A percentile compares a stretch with the other conserved stretches of the same genome.
Conservation (phyloP, 2,797 vertebrate genomes). For the Halcyon badia region DNA sequence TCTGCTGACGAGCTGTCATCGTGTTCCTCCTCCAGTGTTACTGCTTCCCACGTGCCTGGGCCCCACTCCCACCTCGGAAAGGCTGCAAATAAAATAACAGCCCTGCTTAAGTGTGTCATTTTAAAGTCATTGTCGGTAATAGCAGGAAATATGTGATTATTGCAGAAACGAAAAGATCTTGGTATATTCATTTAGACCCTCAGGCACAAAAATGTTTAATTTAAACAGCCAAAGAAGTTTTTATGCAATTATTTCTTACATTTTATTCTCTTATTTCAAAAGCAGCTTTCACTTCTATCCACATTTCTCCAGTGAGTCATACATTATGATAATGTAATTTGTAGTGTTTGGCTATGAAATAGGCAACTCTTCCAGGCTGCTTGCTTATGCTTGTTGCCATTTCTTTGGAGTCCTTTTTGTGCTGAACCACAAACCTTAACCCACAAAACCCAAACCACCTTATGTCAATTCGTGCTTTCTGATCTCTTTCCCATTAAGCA, state of each 20-base stretch:
- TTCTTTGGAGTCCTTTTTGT: neutral
- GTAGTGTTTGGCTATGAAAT: neutral
- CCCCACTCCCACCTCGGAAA: fast-evolving
- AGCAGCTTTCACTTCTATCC: neutral
- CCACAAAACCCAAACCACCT: neutral
- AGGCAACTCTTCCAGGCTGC: neutral
- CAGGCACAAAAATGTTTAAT: slow-evolving; percentile 4
- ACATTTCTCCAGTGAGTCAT: neutral
- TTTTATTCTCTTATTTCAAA: slow-evolving; percentile 19
- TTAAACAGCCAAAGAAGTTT: slow-evolving; percentile 11
- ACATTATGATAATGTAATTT: neutral
- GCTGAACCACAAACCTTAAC: neutral
- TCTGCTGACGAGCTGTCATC: neutral
- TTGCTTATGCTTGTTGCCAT: neutral
- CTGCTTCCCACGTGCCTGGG: neutral
- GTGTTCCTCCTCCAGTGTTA: neutral
- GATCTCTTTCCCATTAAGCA: fast-evolving
- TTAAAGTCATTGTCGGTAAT: slow-evolving; percentile 17
- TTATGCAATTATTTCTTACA: neutral
- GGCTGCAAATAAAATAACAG: neutral
- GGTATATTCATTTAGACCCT: neutral
- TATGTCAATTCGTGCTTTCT: neutral
- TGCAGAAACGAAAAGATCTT: neutral
- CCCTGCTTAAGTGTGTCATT: neutral
- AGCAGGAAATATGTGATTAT: neutral